phyloP scores from a whole-genome alignment of 2,113 vertebrate genomes.

The Tychaedon coryphoeus region DNA sequence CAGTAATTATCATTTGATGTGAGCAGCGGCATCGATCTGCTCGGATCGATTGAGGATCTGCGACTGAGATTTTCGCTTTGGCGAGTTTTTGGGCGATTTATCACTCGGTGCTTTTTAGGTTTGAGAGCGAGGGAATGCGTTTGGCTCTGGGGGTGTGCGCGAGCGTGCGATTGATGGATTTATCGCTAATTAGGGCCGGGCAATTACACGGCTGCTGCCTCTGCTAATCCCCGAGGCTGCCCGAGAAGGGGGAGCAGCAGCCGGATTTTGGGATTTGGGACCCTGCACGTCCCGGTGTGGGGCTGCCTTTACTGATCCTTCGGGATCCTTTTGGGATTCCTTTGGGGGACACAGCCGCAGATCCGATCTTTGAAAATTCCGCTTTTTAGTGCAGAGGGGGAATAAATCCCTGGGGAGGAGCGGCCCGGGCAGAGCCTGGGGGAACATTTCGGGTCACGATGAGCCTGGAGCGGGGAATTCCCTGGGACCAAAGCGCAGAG shows the following conservation, averaged over 20 bases:
- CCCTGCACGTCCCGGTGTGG: no score
- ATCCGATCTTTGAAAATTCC: not conserved
- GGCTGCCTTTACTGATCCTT: no score
- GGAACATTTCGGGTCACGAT: rapidly evolving
- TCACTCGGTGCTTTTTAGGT: rapidly evolving
- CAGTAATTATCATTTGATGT: not conserved
- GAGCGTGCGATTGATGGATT: not conserved
- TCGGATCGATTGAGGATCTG: not conserved
- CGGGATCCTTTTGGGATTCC: no score
- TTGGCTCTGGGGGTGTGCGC: not conserved
- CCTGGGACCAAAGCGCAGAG: not conserved
- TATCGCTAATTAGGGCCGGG: not conserved
- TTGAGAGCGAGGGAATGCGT: rapidly evolving
- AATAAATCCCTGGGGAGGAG: rapidly evolving
- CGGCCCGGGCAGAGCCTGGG: not conserved
- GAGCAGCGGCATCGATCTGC: not conserved
- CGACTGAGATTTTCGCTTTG: not conserved
- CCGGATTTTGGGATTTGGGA: no score
- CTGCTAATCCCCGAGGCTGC: not conserved
- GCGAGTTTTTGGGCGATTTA: not conserved
- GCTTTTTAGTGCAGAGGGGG: rapidly evolving
- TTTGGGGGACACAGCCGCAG: no score
- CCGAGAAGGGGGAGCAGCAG: not conserved
- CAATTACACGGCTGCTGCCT: conserved; percentile 24
- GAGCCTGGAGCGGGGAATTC: not conserved